phyloP scores from a whole-genome alignment of 2,797 vertebrate genomes.

The Rhabdomys pumilio region DNA sequence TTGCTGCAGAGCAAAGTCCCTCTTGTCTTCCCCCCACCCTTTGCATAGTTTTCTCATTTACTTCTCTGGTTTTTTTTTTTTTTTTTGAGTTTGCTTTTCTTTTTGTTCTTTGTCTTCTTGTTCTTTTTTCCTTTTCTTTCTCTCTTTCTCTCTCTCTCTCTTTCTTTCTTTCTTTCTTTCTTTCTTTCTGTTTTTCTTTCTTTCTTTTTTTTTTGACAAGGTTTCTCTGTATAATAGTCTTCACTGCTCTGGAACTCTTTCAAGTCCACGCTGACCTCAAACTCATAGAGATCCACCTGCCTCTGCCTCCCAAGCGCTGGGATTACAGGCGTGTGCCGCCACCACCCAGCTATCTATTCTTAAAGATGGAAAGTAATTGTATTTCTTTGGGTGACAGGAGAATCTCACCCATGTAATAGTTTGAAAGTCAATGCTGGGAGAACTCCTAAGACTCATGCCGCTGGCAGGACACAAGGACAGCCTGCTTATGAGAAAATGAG shows the following conservation, averaged over 20 bases:
- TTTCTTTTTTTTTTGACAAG: neutral
- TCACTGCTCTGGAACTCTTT: neutral
- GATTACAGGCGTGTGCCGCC: neutral
- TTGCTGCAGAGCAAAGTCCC: neutral
- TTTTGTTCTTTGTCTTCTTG: neutral
- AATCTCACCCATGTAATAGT: conserved; percentile 52
- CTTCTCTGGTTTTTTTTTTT: neutral
- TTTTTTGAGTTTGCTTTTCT: neutral
- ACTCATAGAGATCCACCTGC: neutral
- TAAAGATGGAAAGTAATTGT: conserved; percentile 39
- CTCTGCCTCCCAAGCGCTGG: neutral
- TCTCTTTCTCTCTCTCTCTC: too few relatives aligned
- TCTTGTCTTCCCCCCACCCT: neutral
- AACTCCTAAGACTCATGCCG: neutral
- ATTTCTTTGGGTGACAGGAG: neutral
- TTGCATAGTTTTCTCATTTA: neutral
- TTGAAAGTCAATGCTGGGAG: conserved; percentile 52
- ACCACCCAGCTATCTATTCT: neutral
- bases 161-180: too few relatives aligned
- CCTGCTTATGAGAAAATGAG: neutral
- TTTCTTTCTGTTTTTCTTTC: neutral
- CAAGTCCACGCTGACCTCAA: neutral
- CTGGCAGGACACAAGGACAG: neutral
- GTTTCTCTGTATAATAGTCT: neutral
- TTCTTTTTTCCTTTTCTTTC: too few relatives aligned